phyloP scores from a whole-genome alignment of 2,888 invertebrate species.

The Venusia cambrica region DNA sequence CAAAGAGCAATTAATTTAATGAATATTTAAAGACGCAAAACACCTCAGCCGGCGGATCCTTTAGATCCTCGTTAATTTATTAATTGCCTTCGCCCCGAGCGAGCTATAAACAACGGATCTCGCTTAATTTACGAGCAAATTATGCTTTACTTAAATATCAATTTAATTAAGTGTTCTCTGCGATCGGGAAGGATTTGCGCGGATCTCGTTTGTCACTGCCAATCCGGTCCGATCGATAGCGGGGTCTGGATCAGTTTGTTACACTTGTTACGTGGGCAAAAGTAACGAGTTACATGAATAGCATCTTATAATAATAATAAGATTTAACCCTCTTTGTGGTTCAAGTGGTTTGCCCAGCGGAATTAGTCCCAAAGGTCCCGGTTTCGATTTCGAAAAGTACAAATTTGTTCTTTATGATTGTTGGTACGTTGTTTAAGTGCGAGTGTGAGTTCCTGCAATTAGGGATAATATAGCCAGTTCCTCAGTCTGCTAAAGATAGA shows the following conservation, averaged over 20 bases:
- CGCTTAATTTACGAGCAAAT: constrained; percentile 79
- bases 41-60: constrained; percentile 58
- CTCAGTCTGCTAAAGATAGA: too few relatives aligned
- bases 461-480: too few relatives aligned
- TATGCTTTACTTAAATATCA: constrained; percentile 81
- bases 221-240: constrained; percentile 37
- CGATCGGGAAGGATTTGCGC: constrained; percentile 60
- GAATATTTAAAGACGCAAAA: constrained; percentile 64
- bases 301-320: too few relatives aligned
- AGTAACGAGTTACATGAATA: too few relatives aligned
- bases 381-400: too few relatives aligned
- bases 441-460: too few relatives aligned
- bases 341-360: too few relatives aligned
- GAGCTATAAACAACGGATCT: constrained; percentile 77
- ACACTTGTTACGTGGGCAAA: too few relatives aligned
- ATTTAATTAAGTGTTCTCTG: constrained; percentile 77
- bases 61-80: constrained; percentile 75
- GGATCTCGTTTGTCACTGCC: constrained; percentile 66
- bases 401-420: too few relatives aligned
- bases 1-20: constrained; percentile 67
- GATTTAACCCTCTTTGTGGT: too few relatives aligned
- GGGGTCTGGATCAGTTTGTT: constrained; percentile 6
- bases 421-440: too few relatives aligned
- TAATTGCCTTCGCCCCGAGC: constrained; percentile 73
- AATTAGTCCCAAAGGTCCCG: too few relatives aligned